Conservation (phyloP, 2,888 invertebrate species). For the Drosophila mettleri region DNA sequence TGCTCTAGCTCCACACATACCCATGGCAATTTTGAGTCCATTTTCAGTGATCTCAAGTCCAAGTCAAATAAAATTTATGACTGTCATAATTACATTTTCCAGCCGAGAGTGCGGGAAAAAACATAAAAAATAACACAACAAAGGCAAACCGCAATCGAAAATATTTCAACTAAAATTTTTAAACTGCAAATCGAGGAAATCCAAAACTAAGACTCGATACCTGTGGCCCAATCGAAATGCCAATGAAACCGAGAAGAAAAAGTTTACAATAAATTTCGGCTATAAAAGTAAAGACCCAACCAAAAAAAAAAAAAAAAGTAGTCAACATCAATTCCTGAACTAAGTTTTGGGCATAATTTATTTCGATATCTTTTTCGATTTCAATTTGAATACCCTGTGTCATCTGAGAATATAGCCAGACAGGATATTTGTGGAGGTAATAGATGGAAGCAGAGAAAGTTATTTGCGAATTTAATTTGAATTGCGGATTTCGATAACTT, state of each 20-base stretch:
- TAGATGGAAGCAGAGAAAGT: background rate
- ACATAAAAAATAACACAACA: constrained; percentile 15
- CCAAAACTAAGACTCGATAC: constrained; percentile 10
- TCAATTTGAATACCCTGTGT: constrained; percentile 28
- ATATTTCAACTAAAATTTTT: constrained; percentile 14
- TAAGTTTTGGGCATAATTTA: constrained; percentile 62
- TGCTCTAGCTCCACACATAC: background rate
- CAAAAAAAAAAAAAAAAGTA: constrained; percentile 14
- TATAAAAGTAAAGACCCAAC: constrained; percentile 26
- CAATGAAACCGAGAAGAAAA: constrained; percentile 49
- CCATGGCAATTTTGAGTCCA: constrained; percentile 16
- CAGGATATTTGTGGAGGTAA: background rate
- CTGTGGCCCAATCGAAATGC: constrained; percentile 17
- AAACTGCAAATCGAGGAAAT: constrained; percentile 10
- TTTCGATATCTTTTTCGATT: constrained; percentile 47
- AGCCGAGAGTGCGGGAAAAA: constrained; percentile 4
- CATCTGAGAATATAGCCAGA: background rate
- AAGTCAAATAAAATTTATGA: constrained; percentile 51
- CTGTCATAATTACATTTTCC: constrained; percentile 51
- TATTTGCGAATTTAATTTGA: no score
- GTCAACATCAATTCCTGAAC: constrained; percentile 25
- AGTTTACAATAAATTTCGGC: constrained; percentile 51
- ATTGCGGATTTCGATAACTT: no score
- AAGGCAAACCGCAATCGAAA: constrained; percentile 26
- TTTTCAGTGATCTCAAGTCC: constrained; percentile 13